phyloP scores from a whole-genome alignment of 2,888 invertebrate species.

The Malacosoma neustria region DNA sequence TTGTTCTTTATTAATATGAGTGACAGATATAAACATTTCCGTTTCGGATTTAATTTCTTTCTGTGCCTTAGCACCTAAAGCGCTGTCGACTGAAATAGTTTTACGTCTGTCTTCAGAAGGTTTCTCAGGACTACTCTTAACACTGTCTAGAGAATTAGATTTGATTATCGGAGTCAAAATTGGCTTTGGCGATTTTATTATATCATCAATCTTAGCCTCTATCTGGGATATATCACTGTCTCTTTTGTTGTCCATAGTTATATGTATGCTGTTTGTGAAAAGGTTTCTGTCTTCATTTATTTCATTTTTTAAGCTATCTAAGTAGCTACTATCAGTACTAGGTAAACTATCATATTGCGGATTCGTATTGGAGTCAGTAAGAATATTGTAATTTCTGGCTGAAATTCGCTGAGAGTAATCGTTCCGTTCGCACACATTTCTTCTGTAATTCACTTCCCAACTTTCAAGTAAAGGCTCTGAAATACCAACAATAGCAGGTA shows the following conservation, averaged over 20 bases:
- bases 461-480: conserved; percentile 67
- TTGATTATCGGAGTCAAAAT: conserved; percentile 65
- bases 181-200: conserved; percentile 70
- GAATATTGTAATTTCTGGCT: conserved; percentile 53
- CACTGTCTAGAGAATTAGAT: conserved; percentile 74
- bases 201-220: conserved; percentile 72
- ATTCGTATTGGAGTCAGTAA: conserved; percentile 43
- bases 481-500: conserved; percentile 67
- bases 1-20: conserved; percentile 71
- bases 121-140: conserved; percentile 72
- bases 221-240: conserved; percentile 70
- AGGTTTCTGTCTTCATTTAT: conserved; percentile 49
- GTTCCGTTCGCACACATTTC: conserved; percentile 55
- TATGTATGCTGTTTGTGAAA: conserved; percentile 58
- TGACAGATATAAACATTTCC: conserved; percentile 72
- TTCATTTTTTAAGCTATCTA: conserved; percentile 64
- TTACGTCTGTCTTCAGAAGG: conserved; percentile 59
- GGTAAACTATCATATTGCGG: conserved; percentile 60
- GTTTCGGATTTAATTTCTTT: conserved; percentile 39
- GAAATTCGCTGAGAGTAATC: conserved; percentile 56
- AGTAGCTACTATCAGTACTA: conserved; percentile 64
- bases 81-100: conserved; percentile 67
- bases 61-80: conserved; percentile 38
- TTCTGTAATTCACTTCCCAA: conserved; percentile 68
- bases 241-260: conserved; percentile 54